Evolutionary conservation across 2,113 vertebrate species (phyloP), one percentile per base, ranked within the genome.

Genomic region (Hystrix brachyura): DNA sequence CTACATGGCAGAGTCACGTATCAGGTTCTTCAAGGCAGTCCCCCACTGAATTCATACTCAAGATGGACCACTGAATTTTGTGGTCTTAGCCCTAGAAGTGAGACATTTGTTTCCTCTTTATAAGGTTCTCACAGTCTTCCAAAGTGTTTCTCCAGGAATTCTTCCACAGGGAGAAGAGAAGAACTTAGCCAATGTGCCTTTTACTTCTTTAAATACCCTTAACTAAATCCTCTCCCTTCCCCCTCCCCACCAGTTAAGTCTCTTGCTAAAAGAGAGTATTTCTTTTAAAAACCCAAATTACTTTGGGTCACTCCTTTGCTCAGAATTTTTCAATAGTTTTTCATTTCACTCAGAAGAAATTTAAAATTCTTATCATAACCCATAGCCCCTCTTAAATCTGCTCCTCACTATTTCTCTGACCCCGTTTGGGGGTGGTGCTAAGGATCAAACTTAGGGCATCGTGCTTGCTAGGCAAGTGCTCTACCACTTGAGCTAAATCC

Each of bases 251-350:
- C 2, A 21, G 3, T 5, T 2, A 32, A 93, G 7, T 91, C 11
- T 9, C n/a, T 93, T 81, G 23, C 79, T 12, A 94, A 74, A 90
- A 87, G 21, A 78, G 57, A 79, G 7, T 60, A 87, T 67, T 64
- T 3, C 19, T 94, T 92, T 90, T 59, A 84, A 81, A 90, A 96
- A 81, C 8, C 83, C 32, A 79, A 72, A 7, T 80, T 92, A 90
- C 43, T 27, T 95, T 80, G 53, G 46, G 4, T 85, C 23, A 59
- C 11, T 87, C 21, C 2, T 46, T 83, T 95, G 18, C 57, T 88
- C 62, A 80, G 48, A 81, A 81, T 82, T 89, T 55, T 57, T 46
- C 32, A 67, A 1, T 91, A 46, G 12, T 53, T 88, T 91, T 21
- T 90, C 34, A 60, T 89, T 53, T 96, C 48, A 71, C 51, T 78